Evolutionary conservation across 2,797 vertebrate species (phyloP), one percentile per base, ranked within the genome.

Genomic region (Emys orbicularis): DNA sequence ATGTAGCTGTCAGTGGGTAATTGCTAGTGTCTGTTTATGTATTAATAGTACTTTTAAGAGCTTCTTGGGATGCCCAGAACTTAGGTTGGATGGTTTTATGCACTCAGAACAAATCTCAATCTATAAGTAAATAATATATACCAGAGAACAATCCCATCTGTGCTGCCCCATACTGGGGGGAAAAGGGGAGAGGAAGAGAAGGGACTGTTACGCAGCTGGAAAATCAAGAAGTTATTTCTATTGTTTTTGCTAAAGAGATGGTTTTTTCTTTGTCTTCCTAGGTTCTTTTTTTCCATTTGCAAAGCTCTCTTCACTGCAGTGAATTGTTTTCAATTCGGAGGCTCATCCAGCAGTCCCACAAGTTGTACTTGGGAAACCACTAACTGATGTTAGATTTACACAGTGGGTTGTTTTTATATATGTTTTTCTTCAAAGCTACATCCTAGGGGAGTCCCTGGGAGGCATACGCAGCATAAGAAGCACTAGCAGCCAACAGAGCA

Each of bases 311-410:
- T 59, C 21, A 59, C 54, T 89, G 50, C 76, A 77, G 50, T 57
- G 77, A 86, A 61, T 89, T 82, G 52, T 86, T 92, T 95, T 95
- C 34, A 44, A 72, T 93, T 94, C 88, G 68, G 44, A 94, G 90
- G 79, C 82, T 88, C 5, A 1, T 53, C 34, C 83, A 85, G 53
- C 61, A 81, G n/a, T 93, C 52, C 79, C 54, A 86, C 54, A 81
- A 84, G 65, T 37, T 92, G 49, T 88, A 89, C 79, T 83, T 1
- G 37, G 84, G 77, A 97, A 97, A 92, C 79, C 84, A 90, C 91
- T 93, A 87, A 91, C 76, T 93, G 61, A 83, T 96, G 82, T 92
- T 94, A 90, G 87, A 88, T 96, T 97, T 98, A 87, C 94, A 95
- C 89, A 90, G 87, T 79, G 81, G n/a, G 79, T 86, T 96, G 59